These are phyloP conservation scores for Euglossa dilemma DNA, from an alignment of 1,140 invertebrate species.

Conservation along the genomic window DNA sequence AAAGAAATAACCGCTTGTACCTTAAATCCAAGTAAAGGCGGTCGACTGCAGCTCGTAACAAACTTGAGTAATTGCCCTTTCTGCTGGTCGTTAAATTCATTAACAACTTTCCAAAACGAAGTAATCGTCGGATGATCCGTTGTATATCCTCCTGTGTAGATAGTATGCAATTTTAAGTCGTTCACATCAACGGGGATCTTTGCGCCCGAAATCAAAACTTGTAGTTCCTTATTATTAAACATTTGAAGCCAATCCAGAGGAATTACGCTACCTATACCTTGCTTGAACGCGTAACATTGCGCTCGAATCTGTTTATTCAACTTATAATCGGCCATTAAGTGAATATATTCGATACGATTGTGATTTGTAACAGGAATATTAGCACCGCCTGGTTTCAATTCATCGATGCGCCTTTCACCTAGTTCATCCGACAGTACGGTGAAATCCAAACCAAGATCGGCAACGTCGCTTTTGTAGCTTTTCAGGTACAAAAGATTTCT, in stretches of 20 bases:
- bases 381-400: conserved; percentile 94
- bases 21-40: conserved; percentile 98
- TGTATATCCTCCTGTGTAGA: conserved; percentile 93
- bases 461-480: conserved; percentile 90
- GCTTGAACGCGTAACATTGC: conserved; percentile 93
- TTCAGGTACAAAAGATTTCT: conserved; percentile 95
- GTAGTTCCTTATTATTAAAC: conserved; percentile 97
- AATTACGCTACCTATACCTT: conserved; percentile 94
- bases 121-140: conserved; percentile 90
- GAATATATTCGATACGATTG: conserved; percentile 98
- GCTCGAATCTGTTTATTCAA: conserved; percentile 95
- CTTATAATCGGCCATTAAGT: conserved; percentile 97
- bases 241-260: conserved; percentile 95
- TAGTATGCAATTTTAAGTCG: conserved; percentile 93
- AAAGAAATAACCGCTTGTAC: conserved; percentile 78
- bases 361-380: conserved; percentile 94
- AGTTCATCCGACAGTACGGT: conserved; percentile 95
- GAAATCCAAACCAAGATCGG: conserved; percentile 95
- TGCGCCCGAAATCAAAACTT: conserved; percentile 96
- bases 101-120: conserved; percentile 93
- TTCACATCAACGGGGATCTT: conserved; percentile 95
- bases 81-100: conserved; percentile 92
- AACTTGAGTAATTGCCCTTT: conserved; percentile 95
- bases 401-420: conserved; percentile 94
- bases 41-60: conserved; percentile 97